These are phyloP conservation scores for Haemorhous mexicanus DNA, from an alignment of 2,113 vertebrate genomes.

Conservation along the genomic window DNA sequence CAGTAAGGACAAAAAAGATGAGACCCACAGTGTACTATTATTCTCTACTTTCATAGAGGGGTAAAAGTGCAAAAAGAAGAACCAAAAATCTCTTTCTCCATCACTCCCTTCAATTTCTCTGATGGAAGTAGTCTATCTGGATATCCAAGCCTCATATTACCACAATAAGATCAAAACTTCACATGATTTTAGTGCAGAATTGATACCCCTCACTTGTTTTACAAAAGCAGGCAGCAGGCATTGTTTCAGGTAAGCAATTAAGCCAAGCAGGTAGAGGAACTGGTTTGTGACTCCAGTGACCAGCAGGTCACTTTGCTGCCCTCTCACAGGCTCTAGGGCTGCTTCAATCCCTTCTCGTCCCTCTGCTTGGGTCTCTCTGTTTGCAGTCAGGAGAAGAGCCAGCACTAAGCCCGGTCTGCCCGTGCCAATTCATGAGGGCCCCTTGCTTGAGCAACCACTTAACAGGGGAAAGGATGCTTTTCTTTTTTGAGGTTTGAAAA, in stretches of 20 bases:
- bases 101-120: not conserved
- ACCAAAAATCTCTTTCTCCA: not conserved
- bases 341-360: not conserved
- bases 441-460: not conserved
- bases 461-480: not conserved
- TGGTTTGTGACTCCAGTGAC: not conserved
- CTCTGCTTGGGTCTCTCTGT: not conserved
- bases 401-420: not conserved
- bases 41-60: not conserved
- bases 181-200: not conserved
- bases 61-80: not conserved
- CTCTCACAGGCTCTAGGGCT: not conserved
- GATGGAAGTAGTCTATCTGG: not conserved
- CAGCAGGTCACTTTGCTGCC: not conserved
- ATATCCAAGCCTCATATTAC: not conserved
- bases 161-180: not conserved
- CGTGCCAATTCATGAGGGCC: fast-evolving
- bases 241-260: not conserved
- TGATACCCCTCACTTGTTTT: not conserved
- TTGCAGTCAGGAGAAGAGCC: not conserved
- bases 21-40: not conserved
- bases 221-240: not conserved
- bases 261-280: not conserved
- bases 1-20: not conserved
- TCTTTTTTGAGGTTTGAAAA: not conserved